Percentiles rank a stretch among this genome's conserved stretches.
Conservation (phyloP, 2,113 vertebrate genomes). For the Actenoides hombroni region DNA sequence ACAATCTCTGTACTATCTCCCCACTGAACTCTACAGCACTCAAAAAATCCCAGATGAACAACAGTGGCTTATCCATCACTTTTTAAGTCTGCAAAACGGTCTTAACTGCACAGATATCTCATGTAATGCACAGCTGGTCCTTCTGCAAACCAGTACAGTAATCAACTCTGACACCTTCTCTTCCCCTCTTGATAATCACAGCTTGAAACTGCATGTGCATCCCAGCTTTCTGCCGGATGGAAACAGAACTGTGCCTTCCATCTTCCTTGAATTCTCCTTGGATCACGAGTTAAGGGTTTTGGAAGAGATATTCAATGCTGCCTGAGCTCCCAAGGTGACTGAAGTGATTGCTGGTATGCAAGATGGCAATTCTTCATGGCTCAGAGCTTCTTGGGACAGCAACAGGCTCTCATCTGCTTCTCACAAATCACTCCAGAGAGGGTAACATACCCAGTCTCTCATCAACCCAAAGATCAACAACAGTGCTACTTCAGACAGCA, state of each 20-base stretch:
- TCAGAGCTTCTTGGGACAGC: not conserved
- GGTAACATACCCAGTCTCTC: not conserved
- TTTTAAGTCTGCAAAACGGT: not conserved
- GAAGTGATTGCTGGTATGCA: not conserved
- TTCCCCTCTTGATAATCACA: not conserved
- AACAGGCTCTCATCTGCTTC: rapidly evolving
- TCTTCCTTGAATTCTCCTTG: not conserved
- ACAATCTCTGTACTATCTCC: not conserved
- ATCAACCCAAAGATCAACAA: not conserved
- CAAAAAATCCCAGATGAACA: not conserved
- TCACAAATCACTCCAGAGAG: not conserved
- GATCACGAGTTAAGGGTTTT: not conserved
- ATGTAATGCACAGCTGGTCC: not conserved
- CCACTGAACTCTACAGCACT: not conserved
- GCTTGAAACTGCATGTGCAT: not conserved
- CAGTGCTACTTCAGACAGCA: not conserved
- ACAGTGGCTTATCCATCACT: not conserved
- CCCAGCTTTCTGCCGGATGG: not conserved
- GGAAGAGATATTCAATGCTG: not conserved
- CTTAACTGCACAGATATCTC: not conserved
- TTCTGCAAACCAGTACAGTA: not conserved
- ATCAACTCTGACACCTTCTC: not conserved
- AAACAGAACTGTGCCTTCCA: not conserved
- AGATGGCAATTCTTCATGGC: not conserved
- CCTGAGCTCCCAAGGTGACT: not conserved